Conservation (phyloP, 2,797 vertebrate genomes). For the Phataginus tetradactyla region DNA sequence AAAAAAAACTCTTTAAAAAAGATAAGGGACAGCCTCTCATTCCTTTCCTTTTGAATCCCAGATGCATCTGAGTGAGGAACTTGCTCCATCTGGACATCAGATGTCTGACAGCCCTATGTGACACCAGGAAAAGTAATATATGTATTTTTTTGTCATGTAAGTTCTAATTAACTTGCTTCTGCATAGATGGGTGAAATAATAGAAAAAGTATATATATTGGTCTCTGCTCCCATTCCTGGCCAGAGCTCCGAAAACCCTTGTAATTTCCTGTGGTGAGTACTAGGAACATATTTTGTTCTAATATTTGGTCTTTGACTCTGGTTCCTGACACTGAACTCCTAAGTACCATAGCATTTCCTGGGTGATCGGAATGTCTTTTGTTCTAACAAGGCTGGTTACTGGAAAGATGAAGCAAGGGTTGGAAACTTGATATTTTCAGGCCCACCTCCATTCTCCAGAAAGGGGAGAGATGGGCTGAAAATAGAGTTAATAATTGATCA, state of each 20-base stretch:
- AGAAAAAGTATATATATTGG: not conserved
- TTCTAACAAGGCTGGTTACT: not conserved
- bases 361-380: not conserved
- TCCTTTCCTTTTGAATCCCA: slow-evolving; percentile 60
- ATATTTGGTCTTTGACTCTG: not conserved
- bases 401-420: not conserved
- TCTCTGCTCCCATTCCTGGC: not conserved
- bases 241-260: not conserved
- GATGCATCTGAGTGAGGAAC: slow-evolving; percentile 43
- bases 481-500: not conserved
- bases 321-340: not conserved
- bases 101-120: not conserved
- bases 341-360: not conserved
- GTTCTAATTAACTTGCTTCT: not conserved
- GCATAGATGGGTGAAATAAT: not conserved
- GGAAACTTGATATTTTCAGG: not conserved
- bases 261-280: not conserved
- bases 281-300: not conserved
- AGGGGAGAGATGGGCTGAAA: not conserved
- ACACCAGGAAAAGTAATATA: slow-evolving; percentile 46
- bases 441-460: not conserved
- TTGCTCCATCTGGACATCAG: not conserved
- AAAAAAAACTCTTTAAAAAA: no score
- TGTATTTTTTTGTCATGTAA: not conserved
- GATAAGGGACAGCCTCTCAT: not conserved